A percentile compares a stretch with the other conserved stretches of the same genome.
Evolutionary conservation across 2,113 vertebrate genomes (phyloP).

Genomic region (Apistogramma diplotaenia): DNA sequence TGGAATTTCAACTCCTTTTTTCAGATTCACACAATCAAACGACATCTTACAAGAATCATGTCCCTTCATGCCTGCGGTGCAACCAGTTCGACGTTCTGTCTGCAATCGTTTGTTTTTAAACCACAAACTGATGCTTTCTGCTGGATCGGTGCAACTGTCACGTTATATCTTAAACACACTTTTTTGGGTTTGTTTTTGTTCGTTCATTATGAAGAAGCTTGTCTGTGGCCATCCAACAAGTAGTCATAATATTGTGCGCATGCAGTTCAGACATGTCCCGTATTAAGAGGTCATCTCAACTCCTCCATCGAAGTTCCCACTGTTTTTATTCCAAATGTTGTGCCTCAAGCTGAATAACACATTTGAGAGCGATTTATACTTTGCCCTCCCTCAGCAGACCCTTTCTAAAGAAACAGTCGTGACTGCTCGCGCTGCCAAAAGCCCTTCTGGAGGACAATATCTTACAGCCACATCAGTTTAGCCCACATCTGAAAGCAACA

Average conservation of each 20-base stretch:
- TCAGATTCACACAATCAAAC: background rate
- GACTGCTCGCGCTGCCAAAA: background rate
- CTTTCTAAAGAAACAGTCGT: background rate
- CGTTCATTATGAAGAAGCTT: too few species aligned
- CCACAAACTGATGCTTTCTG: too few species aligned
- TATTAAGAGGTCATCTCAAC: background rate
- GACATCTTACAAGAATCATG: background rate
- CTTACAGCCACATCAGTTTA: conserved; percentile 42
- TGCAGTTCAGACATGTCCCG: background rate
- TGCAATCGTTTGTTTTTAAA: too few species aligned
- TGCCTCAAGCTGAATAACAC: too few species aligned
- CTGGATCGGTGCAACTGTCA: too few species aligned
- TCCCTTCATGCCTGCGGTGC: too few species aligned
- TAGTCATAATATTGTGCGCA: background rate
- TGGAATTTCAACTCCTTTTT: background rate
- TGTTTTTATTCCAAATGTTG: too few species aligned
- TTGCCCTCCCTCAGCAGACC: background rate
- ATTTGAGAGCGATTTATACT: background rate
- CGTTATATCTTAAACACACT: too few species aligned
- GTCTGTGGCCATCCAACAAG: too few species aligned
- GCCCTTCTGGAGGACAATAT: conserved; percentile 34
- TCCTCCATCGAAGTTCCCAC: too few species aligned
- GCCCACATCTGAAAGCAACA: conserved; percentile 7
- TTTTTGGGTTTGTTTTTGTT: too few species aligned
- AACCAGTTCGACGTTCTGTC: too few species aligned